Conservation (phyloP, 2,113 vertebrate genomes). For the Lepus timidus region DNA sequence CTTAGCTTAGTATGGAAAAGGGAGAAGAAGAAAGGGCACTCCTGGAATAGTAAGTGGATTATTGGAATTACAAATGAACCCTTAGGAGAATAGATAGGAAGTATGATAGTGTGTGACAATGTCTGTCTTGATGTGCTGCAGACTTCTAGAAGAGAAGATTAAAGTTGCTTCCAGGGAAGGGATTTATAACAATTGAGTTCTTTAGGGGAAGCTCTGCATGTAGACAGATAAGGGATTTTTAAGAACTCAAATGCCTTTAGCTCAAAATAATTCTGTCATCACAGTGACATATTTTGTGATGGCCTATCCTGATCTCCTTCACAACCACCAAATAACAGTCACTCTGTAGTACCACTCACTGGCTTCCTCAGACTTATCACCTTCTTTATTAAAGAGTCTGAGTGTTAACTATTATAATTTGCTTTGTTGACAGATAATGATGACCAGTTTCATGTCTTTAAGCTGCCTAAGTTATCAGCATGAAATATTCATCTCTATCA, state of each 20-base stretch:
- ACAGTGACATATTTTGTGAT: not conserved
- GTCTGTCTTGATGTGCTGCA: not conserved
- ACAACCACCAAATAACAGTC: not conserved
- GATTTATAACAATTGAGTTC: not conserved
- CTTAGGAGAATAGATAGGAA: not conserved
- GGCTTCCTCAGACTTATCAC: not conserved
- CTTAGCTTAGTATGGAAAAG: not conserved
- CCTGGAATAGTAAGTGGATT: not conserved
- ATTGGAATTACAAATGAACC: not conserved
- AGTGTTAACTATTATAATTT: not conserved
- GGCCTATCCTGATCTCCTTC: not conserved
- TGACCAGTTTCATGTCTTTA: not conserved
- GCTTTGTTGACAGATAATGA: constrained; percentile 35
- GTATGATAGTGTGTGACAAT: not conserved
- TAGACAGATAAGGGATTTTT: not conserved
- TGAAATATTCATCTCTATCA: not conserved
- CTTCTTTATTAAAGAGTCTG: not conserved
- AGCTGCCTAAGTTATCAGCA: not conserved
- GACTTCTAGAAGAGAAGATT: not conserved
- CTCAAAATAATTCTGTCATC: constrained; percentile 1
- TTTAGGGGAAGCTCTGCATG: not conserved
- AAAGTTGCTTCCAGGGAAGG: not conserved
- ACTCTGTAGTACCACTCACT: not conserved
- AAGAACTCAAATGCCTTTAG: not conserved
- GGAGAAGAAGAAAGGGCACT: no score